Evolutionary conservation across 2,797 vertebrate genomes (phyloP), one percentile per base, ranked within the genome.

Genomic region (Helarctos malayanus): DNA sequence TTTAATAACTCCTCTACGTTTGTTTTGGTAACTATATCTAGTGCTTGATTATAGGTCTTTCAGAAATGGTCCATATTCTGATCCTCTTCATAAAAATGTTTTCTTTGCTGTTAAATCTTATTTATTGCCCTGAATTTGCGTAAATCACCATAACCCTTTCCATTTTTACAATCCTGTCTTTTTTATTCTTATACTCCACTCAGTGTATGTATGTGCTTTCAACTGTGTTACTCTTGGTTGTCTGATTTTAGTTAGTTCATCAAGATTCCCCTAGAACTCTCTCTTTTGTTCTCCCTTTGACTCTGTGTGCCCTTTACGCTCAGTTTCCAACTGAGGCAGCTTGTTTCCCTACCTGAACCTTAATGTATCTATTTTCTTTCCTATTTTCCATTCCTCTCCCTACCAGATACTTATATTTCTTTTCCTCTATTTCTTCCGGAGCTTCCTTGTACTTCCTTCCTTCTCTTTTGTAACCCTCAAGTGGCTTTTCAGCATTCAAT

Each of bases 1-100:
- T 96, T 79, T 86, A 95, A 73, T 83, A 89, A 89, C n/a, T 29
- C 2, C 19, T 69, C 57, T 56, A 41, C 54, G n/a, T 82, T 73
- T 80, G 15, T 75, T 91, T 95, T 68, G 13, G 45, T 47, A 47
- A 47, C 71, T 75, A 68, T 75, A 61, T 61, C 68, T 92, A 68
- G 41, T 89, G 35, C 93, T 79, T 96, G 25, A 68, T 27, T 23
- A 61, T 35, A 71, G 9, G 23, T 75, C 49, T 83, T 79, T 92
- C 68, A 83, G 41, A 95, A 95, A 73, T 41, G 35, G n/a, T 63
- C 16, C 14, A 61, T 69, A 83, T 47, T 32, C 27, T 71, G 15
- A 5, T 45, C 27, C 23, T 87, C 89, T 83, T 95, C 56, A 57
- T 49, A 56, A 57, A 94, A 96, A n/a, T n/a, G 3, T 32, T 80